Evolutionary conservation across 2,888 invertebrate genomes (phyloP).

Genomic region (Anoplius nigerrimus): DNA sequence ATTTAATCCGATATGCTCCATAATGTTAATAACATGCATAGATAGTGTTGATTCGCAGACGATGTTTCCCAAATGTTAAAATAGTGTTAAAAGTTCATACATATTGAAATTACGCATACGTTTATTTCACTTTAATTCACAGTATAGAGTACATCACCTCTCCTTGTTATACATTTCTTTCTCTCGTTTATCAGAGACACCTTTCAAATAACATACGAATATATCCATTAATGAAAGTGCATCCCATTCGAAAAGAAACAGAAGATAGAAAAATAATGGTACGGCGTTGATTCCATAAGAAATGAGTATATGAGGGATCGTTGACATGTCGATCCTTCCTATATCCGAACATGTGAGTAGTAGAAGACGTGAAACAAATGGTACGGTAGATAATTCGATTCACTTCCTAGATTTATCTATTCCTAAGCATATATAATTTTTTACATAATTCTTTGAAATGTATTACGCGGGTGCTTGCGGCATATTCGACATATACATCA

Average conservation of each 20-base stretch:
- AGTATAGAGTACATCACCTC: background rate
- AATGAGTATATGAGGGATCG: too few relatives aligned
- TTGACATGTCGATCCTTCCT: too few relatives aligned
- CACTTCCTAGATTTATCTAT: too few relatives aligned
- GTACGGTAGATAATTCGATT: too few relatives aligned
- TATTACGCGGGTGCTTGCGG: slow-evolving; percentile 21
- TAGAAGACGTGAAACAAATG: too few relatives aligned
- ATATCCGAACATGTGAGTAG: too few relatives aligned
- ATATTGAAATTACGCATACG: background rate
- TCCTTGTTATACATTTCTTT: slow-evolving; percentile 1
- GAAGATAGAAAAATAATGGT: too few relatives aligned
- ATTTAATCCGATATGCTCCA: too few relatives aligned
- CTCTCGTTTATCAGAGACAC: background rate
- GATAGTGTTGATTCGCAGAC: background rate
- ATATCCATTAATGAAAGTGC: background rate
- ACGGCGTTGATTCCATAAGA: too few relatives aligned
- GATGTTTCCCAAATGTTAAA: background rate
- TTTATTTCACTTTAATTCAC: background rate
- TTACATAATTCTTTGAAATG: slow-evolving; percentile 24
- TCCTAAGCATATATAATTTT: slow-evolving; percentile 31
- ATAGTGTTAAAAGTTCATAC: background rate
- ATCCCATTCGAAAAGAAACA: too few relatives aligned
- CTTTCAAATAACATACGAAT: background rate
- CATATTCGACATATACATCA: slow-evolving; percentile 47
- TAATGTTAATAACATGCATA: too few relatives aligned